A percentile compares a stretch with the other conserved stretches of the same genome.
Evolutionary conservation across 2,888 invertebrate species (phyloP).

Genomic region (Lasius platythorax): DNA sequence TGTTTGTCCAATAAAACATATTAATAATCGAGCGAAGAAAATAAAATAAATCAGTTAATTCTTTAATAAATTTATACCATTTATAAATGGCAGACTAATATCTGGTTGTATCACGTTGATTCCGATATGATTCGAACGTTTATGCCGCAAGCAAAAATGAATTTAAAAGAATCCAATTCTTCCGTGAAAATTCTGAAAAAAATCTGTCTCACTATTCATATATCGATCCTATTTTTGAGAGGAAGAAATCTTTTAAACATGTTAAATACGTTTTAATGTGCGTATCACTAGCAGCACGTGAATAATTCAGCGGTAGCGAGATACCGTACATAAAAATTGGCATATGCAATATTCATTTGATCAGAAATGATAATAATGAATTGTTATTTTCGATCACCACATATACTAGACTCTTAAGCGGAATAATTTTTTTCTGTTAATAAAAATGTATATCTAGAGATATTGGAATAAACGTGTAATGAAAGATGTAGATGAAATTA

Average conservation of each 20-base stretch:
- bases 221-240: neutral
- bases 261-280: neutral
- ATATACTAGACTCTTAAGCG: slow-evolving; percentile 13
- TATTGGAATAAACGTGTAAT: neutral
- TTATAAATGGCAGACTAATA: neutral
- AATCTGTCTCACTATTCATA: neutral
- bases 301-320: slow-evolving; percentile 54
- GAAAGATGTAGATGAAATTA: neutral
- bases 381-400: slow-evolving; percentile 49
- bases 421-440: neutral
- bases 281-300: slow-evolving; percentile 29
- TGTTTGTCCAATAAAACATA: neutral
- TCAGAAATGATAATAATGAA: slow-evolving; percentile 45
- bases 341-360: slow-evolving; percentile 12
- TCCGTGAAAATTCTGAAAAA: neutral
- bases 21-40: neutral
- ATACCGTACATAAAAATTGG: slow-evolving; percentile 41
- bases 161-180: neutral
- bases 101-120: neutral
- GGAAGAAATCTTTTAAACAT: neutral
- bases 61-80: neutral
- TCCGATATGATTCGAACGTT: neutral
- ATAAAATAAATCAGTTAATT: neutral
- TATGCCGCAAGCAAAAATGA: neutral
- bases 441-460: neutral